phyloP scores from a whole-genome alignment of 1,140 invertebrate species.

The Zaprionus taronus region DNA sequence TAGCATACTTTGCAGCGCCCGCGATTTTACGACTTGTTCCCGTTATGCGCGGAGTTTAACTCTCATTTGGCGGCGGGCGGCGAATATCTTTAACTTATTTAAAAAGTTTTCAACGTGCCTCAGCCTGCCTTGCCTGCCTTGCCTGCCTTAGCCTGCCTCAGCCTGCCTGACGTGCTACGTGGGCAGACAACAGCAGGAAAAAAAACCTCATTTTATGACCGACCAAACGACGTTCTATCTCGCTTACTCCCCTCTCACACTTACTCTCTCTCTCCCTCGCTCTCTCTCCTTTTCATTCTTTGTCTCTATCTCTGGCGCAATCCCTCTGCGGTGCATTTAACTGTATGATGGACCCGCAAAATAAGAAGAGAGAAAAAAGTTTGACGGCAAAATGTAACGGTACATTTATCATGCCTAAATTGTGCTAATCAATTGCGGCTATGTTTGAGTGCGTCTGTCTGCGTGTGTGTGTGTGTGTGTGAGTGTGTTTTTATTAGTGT shows the following conservation, averaged over 20 bases:
- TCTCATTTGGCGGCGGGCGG: slow-evolving; percentile 3
- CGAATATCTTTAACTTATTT: slow-evolving; percentile 60
- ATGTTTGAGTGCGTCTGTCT: background rate
- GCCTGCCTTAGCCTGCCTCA: slow-evolving; percentile 1
- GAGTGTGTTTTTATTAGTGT: background rate
- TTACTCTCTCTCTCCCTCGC: background rate
- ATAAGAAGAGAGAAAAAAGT: slow-evolving; percentile 21
- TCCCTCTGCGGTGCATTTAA: slow-evolving; percentile 35
- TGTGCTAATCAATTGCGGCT: slow-evolving; percentile 67
- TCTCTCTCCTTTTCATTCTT: background rate
- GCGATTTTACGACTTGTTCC: slow-evolving; percentile 55
- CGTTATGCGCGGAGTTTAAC: slow-evolving; percentile 12
- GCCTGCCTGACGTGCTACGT: slow-evolving; percentile 23
- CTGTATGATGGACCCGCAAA: slow-evolving; percentile 33
- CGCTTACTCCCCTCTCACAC: background rate
- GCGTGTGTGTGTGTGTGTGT: background rate
- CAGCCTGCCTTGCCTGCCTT: slow-evolving; percentile 24
- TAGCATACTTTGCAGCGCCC: slow-evolving; percentile 44
- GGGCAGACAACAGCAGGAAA: slow-evolving; percentile 11
- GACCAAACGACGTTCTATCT: background rate
- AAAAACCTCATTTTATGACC: slow-evolving; percentile 20
- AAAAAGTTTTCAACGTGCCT: slow-evolving; percentile 75
- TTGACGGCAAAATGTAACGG: slow-evolving; percentile 32
- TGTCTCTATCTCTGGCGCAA: background rate
- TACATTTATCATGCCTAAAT: slow-evolving; percentile 68